Base-by-base conservation (phyloP, 2,888 invertebrate genomes). In the Galerucella pusilla region DNA sequence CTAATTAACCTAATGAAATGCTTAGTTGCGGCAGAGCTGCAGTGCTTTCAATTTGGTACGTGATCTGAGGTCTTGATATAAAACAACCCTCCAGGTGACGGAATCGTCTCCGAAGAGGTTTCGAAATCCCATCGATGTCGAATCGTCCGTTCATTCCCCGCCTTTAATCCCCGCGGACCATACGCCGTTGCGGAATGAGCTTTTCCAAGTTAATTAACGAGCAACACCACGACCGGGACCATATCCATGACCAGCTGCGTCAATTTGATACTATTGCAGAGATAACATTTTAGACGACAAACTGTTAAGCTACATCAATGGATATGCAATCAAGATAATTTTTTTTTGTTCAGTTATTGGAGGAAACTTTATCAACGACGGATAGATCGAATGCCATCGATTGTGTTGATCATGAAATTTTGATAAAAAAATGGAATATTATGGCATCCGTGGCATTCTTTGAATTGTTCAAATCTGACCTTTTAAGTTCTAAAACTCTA, bases 71-170 rank as follows among this genome's bases (percentile, higher is more conserved):
- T 69, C 75, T 69, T 66, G 73, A 75, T 73, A 70, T 76, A 76
- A 73, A 76, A 76, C 68, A 73, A 76, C 76, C 73, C 76, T 76
- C 76, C 61, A 73, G 76, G 76, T 76, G 76, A 76, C 76, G 71
- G 67, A 74, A 71, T 74, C 76, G 71, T 71, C 74, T 74, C 76
- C 76, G 68, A 76, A 74, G 76, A 76, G 74, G 76, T 74, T 76
- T 76, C 74, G 76, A 76, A 76, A 71, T 76, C 76, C 76, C 74
- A 71, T 72, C 71, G 72, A 76, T 76, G 74, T 74, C 74, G 76
- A 76, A 76, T 74, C 54, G 73, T 66, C 74, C 73, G 71, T 64
- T 65, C 72, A 49, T 59, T 72, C 46, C 64, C 68, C 54, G 70
- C 59, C 54, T 59, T 14, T 63, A 45, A 46, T 70, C 76, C 74